Base-by-base conservation (phyloP, 2,797 vertebrate genomes). In the Sebastes jordani region DNA sequence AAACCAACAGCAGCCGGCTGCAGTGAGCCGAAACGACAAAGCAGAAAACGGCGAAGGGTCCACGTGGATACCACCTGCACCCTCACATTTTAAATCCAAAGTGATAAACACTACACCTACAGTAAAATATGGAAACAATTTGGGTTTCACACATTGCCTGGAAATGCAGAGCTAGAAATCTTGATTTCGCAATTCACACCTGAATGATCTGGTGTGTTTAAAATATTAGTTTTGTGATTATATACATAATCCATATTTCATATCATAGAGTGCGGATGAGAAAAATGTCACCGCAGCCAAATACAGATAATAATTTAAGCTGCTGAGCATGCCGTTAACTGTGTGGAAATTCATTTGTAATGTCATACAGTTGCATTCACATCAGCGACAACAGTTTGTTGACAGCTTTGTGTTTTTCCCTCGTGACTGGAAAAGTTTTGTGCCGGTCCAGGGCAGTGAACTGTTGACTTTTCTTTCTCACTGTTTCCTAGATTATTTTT, bases 211-310 rank as follows among this genome's bases (percentile, higher is more conserved):
- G 11, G 52, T 36, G 36, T 73, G 55, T 49, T 83, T 54, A 54
- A 65, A 61, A 29, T 30, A 80, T 82, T 58, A 30, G 4, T 20
- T 68, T 61, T 69, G 49, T 55, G 54, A 74, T 68, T 60, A 46
- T 74, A 25, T 74, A 22, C 29, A 11, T 56, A 78, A 75, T 59
- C 49, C 13, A 61, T 56, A 34, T 84, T 71, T 80, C n/a, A 46
- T 36, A 76, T 69, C 34, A 42, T 7, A 10, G 66, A n/a, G 13
- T 25, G 6, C 18, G 13, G 38, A 25, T 60, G 20, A 32, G 34
- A 66, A 52, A 68, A 56, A 64, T 27, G 16, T 29, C 64, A 56
- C 65, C 4, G 46, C 46, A 42, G 63, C 20, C 13, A 29, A 58
- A 70, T 27, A 8, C 20, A 56, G 34, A 58, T 61, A 5, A 64